Conservation (phyloP, 2,888 invertebrate species). For the Lasioglossum morio region DNA sequence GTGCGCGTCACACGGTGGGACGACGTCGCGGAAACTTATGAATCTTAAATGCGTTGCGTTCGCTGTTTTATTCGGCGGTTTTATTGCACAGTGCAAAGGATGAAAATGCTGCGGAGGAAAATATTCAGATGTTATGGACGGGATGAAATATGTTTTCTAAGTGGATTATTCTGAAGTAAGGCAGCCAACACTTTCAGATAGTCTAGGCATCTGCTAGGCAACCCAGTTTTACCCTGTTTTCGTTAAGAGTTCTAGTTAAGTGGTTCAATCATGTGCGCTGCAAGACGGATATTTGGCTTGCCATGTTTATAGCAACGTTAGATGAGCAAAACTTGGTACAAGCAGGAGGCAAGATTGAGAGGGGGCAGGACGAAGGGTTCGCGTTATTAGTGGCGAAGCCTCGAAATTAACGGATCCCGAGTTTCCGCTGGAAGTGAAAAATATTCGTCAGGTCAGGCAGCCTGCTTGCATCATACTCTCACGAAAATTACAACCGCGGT, state of each 20-base stretch:
- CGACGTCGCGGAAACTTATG: not conserved
- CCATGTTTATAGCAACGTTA: not conserved
- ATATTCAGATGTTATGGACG: not conserved
- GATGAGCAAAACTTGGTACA: not conserved
- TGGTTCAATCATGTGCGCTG: constrained; percentile 23
- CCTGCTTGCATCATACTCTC: not conserved
- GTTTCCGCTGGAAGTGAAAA: not conserved
- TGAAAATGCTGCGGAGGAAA: not conserved
- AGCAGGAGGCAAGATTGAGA: not conserved
- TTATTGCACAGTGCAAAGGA: not conserved
- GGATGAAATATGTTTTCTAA: not conserved
- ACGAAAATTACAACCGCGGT: not conserved
- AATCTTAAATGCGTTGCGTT: not conserved
- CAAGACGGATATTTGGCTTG: constrained; percentile 20
- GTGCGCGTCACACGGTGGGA: not conserved
- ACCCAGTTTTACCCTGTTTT: not conserved
- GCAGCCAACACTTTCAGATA: constrained; percentile 4
- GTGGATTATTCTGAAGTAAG: not conserved
- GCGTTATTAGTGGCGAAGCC: constrained; percentile 12
- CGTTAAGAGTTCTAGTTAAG: not conserved
- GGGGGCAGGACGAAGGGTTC: not conserved
- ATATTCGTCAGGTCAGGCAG: not conserved
- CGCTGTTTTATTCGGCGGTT: not conserved
- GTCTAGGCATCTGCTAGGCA: not conserved
- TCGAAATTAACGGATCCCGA: constrained; percentile 22